phyloP scores from a whole-genome alignment of 1,140 invertebrate species.

The Euschistus heros region DNA sequence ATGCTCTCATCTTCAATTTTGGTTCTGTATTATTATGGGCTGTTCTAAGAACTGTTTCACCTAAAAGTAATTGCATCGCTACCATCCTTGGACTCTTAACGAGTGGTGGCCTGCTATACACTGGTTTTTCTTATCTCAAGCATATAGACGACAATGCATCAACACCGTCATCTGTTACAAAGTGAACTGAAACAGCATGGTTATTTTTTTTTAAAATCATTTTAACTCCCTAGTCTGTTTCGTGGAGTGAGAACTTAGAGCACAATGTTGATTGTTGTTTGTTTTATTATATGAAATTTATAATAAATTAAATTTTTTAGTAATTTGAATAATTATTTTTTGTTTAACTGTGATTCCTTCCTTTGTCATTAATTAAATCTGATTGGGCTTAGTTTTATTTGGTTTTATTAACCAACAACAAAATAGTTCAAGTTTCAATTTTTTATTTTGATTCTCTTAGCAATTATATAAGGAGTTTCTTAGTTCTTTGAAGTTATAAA shows the following conservation, averaged over 20 bases:
- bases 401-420: no score
- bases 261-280: neutral
- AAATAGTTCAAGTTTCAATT: no score
- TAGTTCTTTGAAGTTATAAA: no score
- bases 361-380: no score
- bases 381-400: no score
- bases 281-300: neutral
- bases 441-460: no score
- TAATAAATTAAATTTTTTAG: no score
- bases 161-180: neutral
- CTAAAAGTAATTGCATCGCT: slow-evolving; percentile 46
- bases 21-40: slow-evolving; percentile 63
- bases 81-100: slow-evolving; percentile 49
- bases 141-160: slow-evolving; percentile 35
- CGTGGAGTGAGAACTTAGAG: slow-evolving; percentile 1
- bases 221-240: slow-evolving; percentile 3
- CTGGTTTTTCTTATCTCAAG: slow-evolving; percentile 47
- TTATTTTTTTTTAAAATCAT: neutral
- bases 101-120: slow-evolving; percentile 44
- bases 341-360: no score
- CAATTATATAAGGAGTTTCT: no score
- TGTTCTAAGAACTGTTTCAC: slow-evolving; percentile 51
- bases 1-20: slow-evolving; percentile 54
- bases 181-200: neutral
- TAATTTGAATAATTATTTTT: no score